phyloP scores from a whole-genome alignment of 2,797 vertebrate genomes.

The Dryobates pubescens region DNA sequence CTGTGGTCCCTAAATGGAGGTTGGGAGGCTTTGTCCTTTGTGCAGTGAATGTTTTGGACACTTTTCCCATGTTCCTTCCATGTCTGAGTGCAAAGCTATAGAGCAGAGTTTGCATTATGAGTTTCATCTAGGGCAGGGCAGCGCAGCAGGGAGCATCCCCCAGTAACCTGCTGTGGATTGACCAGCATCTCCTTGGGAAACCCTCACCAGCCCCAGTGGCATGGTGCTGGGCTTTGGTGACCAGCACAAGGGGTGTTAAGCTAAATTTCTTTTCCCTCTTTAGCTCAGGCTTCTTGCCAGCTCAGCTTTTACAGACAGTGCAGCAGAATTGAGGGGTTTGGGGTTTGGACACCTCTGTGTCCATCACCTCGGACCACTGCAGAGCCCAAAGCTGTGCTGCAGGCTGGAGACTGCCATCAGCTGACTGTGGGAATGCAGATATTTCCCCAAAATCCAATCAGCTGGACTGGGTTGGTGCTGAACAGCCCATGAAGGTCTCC shows the following conservation, averaged over 20 bases:
- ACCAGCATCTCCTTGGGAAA: neutral
- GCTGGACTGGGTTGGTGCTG: neutral
- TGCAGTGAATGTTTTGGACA: neutral
- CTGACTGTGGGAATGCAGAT: neutral
- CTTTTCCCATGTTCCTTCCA: neutral
- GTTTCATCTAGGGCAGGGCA: neutral
- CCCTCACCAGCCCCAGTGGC: neutral
- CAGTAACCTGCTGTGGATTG: fast-evolving
- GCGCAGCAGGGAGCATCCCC: fast-evolving
- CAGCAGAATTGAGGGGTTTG: neutral
- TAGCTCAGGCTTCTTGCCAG: neutral
- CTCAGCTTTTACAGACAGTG: neutral
- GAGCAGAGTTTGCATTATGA: fast-evolving
- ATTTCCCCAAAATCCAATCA: neutral
- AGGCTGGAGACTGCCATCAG: neutral
- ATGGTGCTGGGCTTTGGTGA: neutral
- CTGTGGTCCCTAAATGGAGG: fast-evolving
- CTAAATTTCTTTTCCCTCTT: neutral
- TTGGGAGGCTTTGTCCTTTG: neutral
- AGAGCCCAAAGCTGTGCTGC: neutral
- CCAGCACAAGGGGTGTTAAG: fast-evolving
- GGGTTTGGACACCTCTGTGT: neutral
- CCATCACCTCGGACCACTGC: neutral
- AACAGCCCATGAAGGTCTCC: fast-evolving
- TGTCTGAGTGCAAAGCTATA: fast-evolving